Base-by-base conservation (phyloP, 2,113 vertebrate genomes). In the Tapirus terrestris region DNA sequence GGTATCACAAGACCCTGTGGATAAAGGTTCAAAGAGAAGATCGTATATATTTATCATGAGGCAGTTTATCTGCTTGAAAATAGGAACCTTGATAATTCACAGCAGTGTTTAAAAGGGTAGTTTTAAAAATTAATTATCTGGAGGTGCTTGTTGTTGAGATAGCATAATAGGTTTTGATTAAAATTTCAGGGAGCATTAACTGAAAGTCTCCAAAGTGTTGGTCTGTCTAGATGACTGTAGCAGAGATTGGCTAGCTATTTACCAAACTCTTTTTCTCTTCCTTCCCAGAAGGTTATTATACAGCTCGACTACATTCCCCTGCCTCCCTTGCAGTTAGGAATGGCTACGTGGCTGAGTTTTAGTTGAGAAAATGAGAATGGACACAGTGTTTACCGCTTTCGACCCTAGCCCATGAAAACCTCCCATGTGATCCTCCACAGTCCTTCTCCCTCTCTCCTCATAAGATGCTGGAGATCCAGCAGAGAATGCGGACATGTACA, bases 81-180 rank as follows among this genome's bases (percentile, higher is more conserved):
- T 77, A 93, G 63, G n/a, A 91, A 23, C 51, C 77, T 87, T 92
- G 68, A 68, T 94, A 89, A 94, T 65, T 96, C 86, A 92, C 33
- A 97, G 48, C 75, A 86, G 14, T 86, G 31, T 90, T 95, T 94
- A 92, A 94, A 91, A 67, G 56, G 18, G 8, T 94, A 84, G 51
- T 88, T 96, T 92, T 56, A 94, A 92, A 96, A 95, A 87, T 92
- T 91, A 96, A 96, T 96, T 96, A 92, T 81, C 79, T 95, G 5
- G 33, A 95, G 84, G 29, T 76, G 17, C 75, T 92, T 86, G 7
- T 83, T 96, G 43, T 92, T 83, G 68, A 96, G 89, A 95, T 58
- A 95, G 18, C 33, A 36, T 94, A 94, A 96, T 56, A 88, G 68
- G 33, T 83, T 97, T 96, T 97, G 87, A 97, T 86, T 87, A 92